Conservation (phyloP, 2,888 invertebrate species). For the Orthosia cruda region DNA sequence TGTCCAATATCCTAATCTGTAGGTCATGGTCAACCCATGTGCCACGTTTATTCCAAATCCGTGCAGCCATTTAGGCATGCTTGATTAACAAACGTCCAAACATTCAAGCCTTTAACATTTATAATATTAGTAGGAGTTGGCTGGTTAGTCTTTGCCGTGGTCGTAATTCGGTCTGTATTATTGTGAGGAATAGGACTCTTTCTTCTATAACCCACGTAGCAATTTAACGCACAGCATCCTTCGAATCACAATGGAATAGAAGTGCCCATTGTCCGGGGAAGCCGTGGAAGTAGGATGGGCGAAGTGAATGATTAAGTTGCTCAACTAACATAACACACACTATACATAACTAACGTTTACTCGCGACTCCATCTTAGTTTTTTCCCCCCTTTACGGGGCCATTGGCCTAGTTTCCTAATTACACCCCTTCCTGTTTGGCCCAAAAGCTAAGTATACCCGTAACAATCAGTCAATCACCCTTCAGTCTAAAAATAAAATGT, state of each 20-base stretch:
- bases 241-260: constrained; percentile 35
- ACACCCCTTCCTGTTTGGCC: background rate
- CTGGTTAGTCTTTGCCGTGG: too few species aligned
- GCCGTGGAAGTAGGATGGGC: background rate
- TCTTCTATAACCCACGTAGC: background rate
- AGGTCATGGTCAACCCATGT: background rate
- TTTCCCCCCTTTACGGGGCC: background rate
- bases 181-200: background rate
- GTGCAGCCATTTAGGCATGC: background rate
- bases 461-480: background rate
- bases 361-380: constrained; percentile 16
- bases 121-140: too few species aligned
- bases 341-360: constrained; percentile 15
- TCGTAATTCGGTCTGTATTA: too few species aligned
- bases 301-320: constrained; percentile 31
- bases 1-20: background rate
- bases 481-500: background rate
- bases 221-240: constrained; percentile 7
- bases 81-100: background rate
- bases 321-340: too few species aligned
- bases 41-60: background rate
- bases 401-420: background rate
- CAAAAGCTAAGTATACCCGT: background rate
- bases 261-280: constrained; percentile 17
- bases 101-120: too few species aligned